Evolutionary conservation across 2,797 vertebrate genomes (phyloP), one percentile per base, ranked within the genome.

Genomic region (Brachyrhaphis roseni): DNA sequence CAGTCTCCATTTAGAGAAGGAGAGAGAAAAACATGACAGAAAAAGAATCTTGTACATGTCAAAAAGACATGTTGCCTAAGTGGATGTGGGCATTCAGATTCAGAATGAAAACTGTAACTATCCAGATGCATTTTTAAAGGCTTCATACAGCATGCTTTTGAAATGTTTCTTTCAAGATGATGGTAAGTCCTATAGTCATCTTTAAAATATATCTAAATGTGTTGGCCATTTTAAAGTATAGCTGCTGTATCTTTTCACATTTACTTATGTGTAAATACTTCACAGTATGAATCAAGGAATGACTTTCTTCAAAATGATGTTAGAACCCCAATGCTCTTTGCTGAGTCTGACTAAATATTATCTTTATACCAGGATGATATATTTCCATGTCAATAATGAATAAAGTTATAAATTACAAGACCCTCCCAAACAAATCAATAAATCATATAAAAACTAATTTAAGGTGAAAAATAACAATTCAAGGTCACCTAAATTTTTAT

Each of bases 301-400:
- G 78, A 82, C 88, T 87, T 82, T 86, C 90, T 91, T 90, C 84
- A 90, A 55, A 83, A 75, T 57, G 76, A 75, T 71, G 84, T 85
- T 82, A 74, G 74, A 81, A 89, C 88, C 82, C 82, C 71, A 49
- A 75, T 81, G 86, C 78, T 87, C 31, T 57, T 45, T 72, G 80
- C 85, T 89, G 1, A 59, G 80, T 79, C 83, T 64, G 86, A 88
- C 66, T 81, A 78, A 80, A 90, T 80, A 78, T 87, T 72, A 82
- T 81, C 82, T 57, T 83, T 82, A 73, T 75, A 71, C 75, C 31
- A 53, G 64, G 3, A 43, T 45, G 13, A 23, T 2, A 10, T 36
- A 59, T 84, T 78, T 81, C 81, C 72, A 76, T 72, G 68, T 51
- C 79, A 74, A n/a, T 72, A 87, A 84, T 57, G 46, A 47, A 47